phyloP scores from a whole-genome alignment of 2,113 vertebrate genomes.

The Capra hircus region DNA sequence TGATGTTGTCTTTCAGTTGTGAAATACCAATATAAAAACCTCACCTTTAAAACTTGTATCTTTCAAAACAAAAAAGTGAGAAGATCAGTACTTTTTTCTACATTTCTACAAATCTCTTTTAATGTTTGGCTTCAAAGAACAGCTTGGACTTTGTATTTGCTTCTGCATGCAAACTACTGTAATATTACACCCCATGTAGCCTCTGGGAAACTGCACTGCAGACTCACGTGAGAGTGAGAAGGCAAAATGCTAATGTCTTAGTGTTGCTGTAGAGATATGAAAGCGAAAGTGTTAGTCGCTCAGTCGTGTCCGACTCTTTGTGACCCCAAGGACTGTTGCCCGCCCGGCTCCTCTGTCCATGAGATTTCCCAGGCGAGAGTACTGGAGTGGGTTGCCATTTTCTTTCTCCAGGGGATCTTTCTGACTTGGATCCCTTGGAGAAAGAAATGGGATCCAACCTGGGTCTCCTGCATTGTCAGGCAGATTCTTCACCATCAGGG shows the following conservation, averaged over 20 bases:
- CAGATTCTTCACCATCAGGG: not conserved
- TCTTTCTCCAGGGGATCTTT: not conserved
- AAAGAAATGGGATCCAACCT: not conserved
- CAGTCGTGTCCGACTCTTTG: not conserved
- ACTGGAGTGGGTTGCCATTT: not conserved
- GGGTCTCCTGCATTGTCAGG: not conserved
- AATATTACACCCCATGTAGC: no score
- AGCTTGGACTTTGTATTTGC: not conserved
- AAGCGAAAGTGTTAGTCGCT: not conserved
- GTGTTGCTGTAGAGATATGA: not conserved
- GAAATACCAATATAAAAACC: not conserved
- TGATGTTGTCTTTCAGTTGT: not conserved
- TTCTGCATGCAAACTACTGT: not conserved
- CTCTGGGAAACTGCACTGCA: not conserved
- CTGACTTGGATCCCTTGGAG: no score
- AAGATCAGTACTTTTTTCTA: not conserved
- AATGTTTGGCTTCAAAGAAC: not conserved
- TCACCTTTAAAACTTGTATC: not conserved
- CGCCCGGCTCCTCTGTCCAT: not conserved
- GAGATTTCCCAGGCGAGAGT: not conserved
- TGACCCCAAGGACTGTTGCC: not conserved
- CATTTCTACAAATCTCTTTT: not conserved
- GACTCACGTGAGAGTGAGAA: not conserved
- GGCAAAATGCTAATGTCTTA: not conserved
- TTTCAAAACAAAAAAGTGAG: not conserved